These are phyloP conservation scores for Netelia fuscicornis DNA, from an alignment of 2,888 invertebrate species.

Conservation along the genomic window DNA sequence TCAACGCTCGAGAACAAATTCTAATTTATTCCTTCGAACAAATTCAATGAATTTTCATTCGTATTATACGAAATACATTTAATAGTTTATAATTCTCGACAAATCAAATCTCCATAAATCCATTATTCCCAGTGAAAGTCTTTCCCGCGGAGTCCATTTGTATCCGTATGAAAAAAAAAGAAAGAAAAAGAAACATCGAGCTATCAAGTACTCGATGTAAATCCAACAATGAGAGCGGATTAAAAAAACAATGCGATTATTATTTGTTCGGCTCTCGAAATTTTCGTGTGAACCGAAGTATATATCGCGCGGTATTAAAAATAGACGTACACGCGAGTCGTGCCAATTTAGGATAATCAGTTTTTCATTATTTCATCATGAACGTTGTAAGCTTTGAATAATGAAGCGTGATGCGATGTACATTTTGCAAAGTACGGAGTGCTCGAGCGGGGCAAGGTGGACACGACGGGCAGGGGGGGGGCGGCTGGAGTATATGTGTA, in stretches of 20 bases:
- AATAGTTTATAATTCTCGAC: no score
- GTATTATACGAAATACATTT: no score
- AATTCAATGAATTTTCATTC: not conserved
- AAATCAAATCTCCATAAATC: no score
- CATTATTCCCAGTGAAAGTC: no score
- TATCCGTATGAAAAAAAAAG: not conserved
- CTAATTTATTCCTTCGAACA: no score
- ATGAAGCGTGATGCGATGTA: constrained; percentile 25
- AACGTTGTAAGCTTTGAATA: constrained; percentile 8
- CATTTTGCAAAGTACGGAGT: constrained; percentile 23
- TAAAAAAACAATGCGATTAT: not conserved
- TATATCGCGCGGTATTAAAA: not conserved
- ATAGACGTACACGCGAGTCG: not conserved
- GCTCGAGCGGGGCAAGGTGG: not conserved
- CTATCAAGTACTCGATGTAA: not conserved
- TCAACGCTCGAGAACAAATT: no score
- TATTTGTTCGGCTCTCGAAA: not conserved
- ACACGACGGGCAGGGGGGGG: not conserved
- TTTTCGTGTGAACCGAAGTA: not conserved
- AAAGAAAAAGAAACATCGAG: not conserved
- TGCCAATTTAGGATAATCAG: not conserved
- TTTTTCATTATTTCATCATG: constrained; percentile 28
- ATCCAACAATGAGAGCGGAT: not conserved
- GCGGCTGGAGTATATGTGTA: not conserved
- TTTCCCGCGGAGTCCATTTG: not conserved